Evolutionary conservation across 1,140 invertebrate species (phyloP).

Genomic region (Bombyx mandarina): DNA sequence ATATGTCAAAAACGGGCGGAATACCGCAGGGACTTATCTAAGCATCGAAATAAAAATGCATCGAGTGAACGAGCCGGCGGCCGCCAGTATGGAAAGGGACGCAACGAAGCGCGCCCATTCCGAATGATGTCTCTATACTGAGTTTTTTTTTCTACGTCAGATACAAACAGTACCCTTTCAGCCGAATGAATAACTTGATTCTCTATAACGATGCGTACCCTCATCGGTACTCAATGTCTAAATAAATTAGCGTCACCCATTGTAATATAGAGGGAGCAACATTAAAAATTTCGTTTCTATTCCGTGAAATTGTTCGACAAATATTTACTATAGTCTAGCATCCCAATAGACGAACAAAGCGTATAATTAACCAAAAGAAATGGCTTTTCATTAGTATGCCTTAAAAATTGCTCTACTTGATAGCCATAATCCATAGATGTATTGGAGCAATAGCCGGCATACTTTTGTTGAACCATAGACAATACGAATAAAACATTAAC

Average conservation of each 20-base stretch:
- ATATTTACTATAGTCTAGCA: conserved; percentile 7
- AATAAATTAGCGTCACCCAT: conserved; percentile 51
- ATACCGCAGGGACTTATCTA: conserved; percentile 48
- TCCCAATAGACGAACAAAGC: conserved; percentile 4
- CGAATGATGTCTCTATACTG: conserved; percentile 49
- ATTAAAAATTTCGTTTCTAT: conserved; percentile 22
- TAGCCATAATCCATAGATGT: too few species aligned
- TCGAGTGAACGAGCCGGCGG: conserved; percentile 22
- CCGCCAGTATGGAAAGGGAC: conserved; percentile 31
- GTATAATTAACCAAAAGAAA: conserved; percentile 3
- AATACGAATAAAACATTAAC: conserved; percentile 40
- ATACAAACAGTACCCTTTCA: conserved; percentile 59
- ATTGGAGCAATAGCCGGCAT: conserved; percentile 6
- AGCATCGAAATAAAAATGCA: conserved; percentile 59
- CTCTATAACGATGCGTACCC: conserved; percentile 19
- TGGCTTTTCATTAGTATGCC: not conserved
- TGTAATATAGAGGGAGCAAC: conserved; percentile 23
- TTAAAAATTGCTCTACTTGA: not conserved
- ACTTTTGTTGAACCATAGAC: conserved; percentile 6
- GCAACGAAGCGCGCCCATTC: conserved; percentile 53
- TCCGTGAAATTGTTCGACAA: conserved; percentile 15
- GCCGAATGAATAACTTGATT: conserved; percentile 61
- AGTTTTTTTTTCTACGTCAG: conserved; percentile 54
- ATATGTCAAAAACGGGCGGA: conserved; percentile 35
- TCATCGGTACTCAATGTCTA: conserved; percentile 38